These are phyloP conservation scores for Neosilurus mollespiculum DNA, from an alignment of 2,797 vertebrate species.

Conservation along the genomic window DNA sequence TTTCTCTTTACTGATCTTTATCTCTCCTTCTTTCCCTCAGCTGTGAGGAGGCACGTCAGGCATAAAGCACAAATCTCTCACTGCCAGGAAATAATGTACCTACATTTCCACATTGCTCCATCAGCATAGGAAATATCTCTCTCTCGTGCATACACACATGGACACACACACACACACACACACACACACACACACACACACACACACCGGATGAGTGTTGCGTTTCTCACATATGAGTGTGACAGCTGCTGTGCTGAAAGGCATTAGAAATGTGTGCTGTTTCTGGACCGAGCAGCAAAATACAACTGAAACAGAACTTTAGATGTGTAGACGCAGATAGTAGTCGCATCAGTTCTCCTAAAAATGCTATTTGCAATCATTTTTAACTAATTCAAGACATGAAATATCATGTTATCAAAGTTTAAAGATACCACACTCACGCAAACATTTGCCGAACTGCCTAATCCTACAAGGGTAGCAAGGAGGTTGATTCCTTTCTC, in stretches of 20 bases:
- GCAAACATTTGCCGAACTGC: too few relatives aligned
- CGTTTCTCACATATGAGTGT: constrained; percentile 38
- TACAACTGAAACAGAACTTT: constrained; percentile 15
- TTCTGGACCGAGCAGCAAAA: constrained; percentile 19
- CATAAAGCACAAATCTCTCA: constrained; percentile 55
- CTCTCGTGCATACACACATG: background rate
- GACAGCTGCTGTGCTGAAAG: constrained; percentile 50
- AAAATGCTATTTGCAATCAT: background rate
- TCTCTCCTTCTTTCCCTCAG: constrained; percentile 2
- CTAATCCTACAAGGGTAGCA: too few relatives aligned
- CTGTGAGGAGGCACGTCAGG: constrained; percentile 34
- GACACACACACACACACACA: constrained; percentile 20
- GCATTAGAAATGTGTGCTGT: constrained; percentile 21
- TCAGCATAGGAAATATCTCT: constrained; percentile 42
- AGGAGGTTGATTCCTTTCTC: too few relatives aligned
- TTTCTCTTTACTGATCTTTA: constrained; percentile 19
- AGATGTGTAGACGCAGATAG: background rate
- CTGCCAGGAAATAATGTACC: constrained; percentile 58
- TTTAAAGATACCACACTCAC: background rate
- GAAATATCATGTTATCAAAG: background rate
- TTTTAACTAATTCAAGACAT: background rate
- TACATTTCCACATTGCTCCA: constrained; percentile 43
- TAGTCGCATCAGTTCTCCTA: background rate
- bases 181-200: constrained; percentile 5
- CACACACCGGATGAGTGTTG: constrained; percentile 40